Evolutionary conservation across 2,113 vertebrate genomes (phyloP), one percentile per base, ranked within the genome.

Genomic region (Mugil cephalus): DNA sequence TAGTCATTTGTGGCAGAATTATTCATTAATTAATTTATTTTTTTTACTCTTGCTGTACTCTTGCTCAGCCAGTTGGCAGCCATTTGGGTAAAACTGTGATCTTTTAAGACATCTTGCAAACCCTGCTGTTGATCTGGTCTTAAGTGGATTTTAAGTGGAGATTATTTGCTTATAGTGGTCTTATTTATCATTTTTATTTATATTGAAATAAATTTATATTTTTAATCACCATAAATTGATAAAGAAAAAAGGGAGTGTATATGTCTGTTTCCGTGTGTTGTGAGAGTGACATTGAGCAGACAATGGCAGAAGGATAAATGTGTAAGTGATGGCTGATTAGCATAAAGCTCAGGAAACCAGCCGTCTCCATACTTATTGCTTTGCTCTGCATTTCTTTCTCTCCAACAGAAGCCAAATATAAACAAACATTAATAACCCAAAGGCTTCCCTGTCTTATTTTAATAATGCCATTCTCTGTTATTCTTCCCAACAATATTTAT

Each of bases 361-460:
- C 59, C 63, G 45, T 74, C 83, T 79, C 71, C 72, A 83, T 67
- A 72, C 85, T 90, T 89, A 91, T 91, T 91, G 85, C 83, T 87
- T 89, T 79, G 65, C 86, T 85, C 83, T 76, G 81, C 83, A 86
- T 86, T 88, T 73, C 86, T 86, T 88, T 80, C 80, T 66, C 55
- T 64, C 62, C 59, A 47, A 58, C 87, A 83, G 74, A 80, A 62
- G 66, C 62, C 62, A 84, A 84, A 86, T 83, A 85, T 80, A 88
- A 91, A 88, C 88, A 87, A 90, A 89, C 77, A 85, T 83, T 87
- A 84, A 87, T 87, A 89, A 86, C 75, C 80, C 69, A 79, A 71
- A 79, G 69, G 80, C 60, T 74, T 72, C 62, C 45, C 59, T 43
- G 59, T 68, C 54, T 78, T 62, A 69, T 84, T 88, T 81, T 76